phyloP scores from a whole-genome alignment of 1,140 invertebrate species.

The Eulimnadia texana region DNA sequence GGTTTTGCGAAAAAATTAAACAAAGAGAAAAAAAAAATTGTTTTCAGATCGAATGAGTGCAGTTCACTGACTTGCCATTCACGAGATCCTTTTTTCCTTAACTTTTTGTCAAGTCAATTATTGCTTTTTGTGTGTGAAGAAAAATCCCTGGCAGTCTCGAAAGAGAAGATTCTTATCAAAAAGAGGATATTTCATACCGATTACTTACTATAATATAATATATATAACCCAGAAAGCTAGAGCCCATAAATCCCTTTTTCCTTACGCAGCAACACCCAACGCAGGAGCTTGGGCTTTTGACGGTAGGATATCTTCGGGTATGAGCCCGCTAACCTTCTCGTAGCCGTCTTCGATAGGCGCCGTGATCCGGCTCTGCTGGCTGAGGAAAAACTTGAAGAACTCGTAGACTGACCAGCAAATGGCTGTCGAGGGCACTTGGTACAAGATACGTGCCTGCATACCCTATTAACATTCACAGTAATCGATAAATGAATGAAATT shows the following conservation, averaged over 20 bases:
- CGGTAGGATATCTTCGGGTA: too few species aligned
- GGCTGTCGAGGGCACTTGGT: conserved; percentile 68
- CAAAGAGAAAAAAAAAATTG: neutral
- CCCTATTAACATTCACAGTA: neutral
- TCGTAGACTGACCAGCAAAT: conserved; percentile 97
- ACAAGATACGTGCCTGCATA: conserved; percentile 6
- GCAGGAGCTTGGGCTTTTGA: too few species aligned
- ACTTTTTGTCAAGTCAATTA: too few species aligned
- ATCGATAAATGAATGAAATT: neutral
- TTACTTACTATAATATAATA: too few species aligned
- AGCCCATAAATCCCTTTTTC: too few species aligned
- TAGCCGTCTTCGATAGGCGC: neutral
- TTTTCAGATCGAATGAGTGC: neutral
- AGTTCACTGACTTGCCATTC: neutral
- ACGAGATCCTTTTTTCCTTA: neutral
- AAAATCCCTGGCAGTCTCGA: neutral
- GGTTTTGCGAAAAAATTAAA: too few species aligned
- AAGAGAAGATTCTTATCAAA: neutral
- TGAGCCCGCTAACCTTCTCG: neutral
- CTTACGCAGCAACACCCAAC: too few species aligned
- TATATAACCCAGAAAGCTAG: too few species aligned
- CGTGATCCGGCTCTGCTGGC: neutral
- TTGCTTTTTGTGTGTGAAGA: neutral
- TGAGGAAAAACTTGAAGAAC: conserved; percentile 45
- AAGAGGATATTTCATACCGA: too few species aligned